phyloP scores from a whole-genome alignment of 2,888 invertebrate species.

The Smittia sp. region DNA sequence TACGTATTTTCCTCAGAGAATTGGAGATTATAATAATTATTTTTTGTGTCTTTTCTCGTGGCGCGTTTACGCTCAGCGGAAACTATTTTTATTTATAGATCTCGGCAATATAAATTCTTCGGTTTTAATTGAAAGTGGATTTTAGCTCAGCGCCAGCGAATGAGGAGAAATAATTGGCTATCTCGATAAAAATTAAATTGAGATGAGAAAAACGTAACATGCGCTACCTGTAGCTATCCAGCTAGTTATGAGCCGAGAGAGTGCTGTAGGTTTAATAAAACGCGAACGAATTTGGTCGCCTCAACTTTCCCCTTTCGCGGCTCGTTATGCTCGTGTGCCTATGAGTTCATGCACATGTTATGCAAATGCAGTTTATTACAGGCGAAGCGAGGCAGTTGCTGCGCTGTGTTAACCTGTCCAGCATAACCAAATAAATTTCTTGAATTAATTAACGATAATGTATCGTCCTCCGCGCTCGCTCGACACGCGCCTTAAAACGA shows the following conservation, averaged over 20 bases:
- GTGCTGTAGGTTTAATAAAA: too few species aligned
- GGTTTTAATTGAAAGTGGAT: slow-evolving; percentile 23
- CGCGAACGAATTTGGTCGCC: too few species aligned
- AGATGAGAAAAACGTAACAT: slow-evolving; percentile 16
- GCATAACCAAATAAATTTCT: background rate
- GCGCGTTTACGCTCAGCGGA: too few species aligned
- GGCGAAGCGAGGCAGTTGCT: background rate
- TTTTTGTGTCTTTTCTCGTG: slow-evolving; percentile 3
- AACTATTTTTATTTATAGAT: too few species aligned
- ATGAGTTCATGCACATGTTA: slow-evolving; percentile 33
- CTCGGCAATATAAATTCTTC: background rate
- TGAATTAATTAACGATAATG: slow-evolving; percentile 38
- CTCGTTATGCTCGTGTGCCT: background rate
- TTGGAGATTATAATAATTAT: slow-evolving; percentile 25
- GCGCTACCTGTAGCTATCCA: slow-evolving; percentile 12
- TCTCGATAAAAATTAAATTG: slow-evolving; percentile 23
- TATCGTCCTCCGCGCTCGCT: slow-evolving; percentile 13
- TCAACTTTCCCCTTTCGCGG: background rate
- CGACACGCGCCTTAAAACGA: slow-evolving; percentile 40
- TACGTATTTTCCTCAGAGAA: background rate
- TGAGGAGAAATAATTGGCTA: slow-evolving; percentile 35
- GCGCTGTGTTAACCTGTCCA: slow-evolving; percentile 2
- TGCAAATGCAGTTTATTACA: slow-evolving; percentile 20
- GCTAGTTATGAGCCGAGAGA: background rate
- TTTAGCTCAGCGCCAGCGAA: background rate